Conservation (phyloP, 2,888 invertebrate genomes). For the Synanthedon formicaeformis region DNA sequence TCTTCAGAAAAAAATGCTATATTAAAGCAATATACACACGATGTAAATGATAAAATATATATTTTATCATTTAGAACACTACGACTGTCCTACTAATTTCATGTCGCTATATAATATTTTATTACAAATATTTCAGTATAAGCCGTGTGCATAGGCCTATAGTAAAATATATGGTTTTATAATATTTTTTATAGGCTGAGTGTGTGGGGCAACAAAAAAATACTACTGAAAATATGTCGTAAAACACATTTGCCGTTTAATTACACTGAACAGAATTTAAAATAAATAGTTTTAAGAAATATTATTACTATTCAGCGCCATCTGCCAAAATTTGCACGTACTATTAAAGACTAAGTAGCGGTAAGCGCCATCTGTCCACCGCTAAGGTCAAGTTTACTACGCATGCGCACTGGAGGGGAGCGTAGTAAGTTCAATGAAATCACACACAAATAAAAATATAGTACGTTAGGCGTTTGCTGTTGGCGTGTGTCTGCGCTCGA, state of each 20-base stretch:
- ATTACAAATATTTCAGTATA: no score
- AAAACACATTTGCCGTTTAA: no score
- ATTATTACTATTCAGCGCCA: not conserved
- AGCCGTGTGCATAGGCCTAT: no score
- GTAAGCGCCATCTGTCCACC: slow-evolving; percentile 21
- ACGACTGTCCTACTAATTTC: no score
- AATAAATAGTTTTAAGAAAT: not conserved
- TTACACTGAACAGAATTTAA: no score
- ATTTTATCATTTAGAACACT: slow-evolving; percentile 13
- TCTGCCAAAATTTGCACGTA: not conserved
- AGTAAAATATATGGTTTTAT: no score
- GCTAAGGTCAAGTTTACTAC: slow-evolving; percentile 36
- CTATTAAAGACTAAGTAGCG: not conserved
- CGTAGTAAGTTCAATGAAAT: slow-evolving; percentile 42
- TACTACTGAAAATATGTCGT: no score
- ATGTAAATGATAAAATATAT: not conserved
- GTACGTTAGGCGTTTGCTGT: slow-evolving; percentile 41
- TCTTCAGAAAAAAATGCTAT: no score
- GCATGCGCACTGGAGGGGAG: slow-evolving; percentile 55
- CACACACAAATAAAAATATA: slow-evolving; percentile 22
- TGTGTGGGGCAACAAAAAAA: no score
- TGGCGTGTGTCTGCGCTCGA: slow-evolving; percentile 13
- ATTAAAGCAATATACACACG: no score
- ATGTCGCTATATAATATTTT: no score
- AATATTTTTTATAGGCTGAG: no score